Evolutionary conservation across 2,888 invertebrate species (phyloP).

Genomic region (Deroplatys truncata): DNA sequence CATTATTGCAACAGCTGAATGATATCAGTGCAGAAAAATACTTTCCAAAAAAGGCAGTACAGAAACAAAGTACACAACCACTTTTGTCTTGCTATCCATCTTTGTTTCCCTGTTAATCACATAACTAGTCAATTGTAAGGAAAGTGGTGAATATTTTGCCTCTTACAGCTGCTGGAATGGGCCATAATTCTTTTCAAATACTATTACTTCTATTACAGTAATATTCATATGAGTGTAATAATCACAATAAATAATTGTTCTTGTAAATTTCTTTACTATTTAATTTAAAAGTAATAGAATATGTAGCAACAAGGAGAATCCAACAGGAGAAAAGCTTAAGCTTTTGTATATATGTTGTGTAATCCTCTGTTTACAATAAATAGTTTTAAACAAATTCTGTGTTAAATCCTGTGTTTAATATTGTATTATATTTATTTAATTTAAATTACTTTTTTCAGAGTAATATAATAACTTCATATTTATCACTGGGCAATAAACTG

Average conservation of each 20-base stretch:
- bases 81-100: no score
- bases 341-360: background rate
- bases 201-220: background rate
- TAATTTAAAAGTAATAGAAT: constrained; percentile 19
- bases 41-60: background rate
- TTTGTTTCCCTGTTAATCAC: background rate
- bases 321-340: no score
- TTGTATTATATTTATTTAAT: background rate
- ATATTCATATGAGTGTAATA: background rate
- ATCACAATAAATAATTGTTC: background rate
- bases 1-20: background rate
- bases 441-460: background rate
- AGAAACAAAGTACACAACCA: background rate
- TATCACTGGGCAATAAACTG: background rate
- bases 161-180: background rate
- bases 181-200: background rate
- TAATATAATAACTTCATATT: background rate
- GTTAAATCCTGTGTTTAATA: background rate
- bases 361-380: background rate
- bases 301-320: background rate
- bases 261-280: constrained; percentile 20
- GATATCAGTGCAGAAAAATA: no score
- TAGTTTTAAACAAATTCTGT: background rate
- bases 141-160: background rate
- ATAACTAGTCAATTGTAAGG: background rate